phyloP scores from a whole-genome alignment of 2,113 vertebrate species.

The Urocynchramus pylzowi region DNA sequence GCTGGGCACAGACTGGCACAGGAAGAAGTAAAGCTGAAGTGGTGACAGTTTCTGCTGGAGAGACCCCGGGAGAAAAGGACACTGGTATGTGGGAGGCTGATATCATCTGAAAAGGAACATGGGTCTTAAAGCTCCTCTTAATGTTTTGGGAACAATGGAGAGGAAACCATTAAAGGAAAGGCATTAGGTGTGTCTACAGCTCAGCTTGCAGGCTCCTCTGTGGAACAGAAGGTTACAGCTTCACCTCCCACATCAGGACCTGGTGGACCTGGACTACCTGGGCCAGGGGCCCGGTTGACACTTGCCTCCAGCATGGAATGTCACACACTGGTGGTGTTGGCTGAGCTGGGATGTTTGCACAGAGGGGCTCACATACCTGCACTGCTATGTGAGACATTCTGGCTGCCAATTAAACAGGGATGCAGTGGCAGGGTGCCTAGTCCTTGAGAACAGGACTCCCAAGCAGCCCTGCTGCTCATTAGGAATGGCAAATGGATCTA shows the following conservation, averaged over 20 bases:
- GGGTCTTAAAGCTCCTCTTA: neutral
- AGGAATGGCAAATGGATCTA: neutral
- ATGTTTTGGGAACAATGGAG: neutral
- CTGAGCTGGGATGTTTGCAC: neutral
- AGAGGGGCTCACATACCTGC: neutral
- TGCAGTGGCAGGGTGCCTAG: neutral
- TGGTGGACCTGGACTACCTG: neutral
- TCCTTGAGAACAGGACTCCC: neutral
- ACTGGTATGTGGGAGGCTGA: neutral
- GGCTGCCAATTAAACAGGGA: neutral
- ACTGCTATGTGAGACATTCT: neutral
- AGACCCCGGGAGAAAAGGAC: neutral
- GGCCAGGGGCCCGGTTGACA: neutral
- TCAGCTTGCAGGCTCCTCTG: neutral
- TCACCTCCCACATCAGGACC: neutral
- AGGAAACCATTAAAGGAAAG: neutral
- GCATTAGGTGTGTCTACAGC: neutral
- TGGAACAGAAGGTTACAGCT: neutral
- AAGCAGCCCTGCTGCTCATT: neutral
- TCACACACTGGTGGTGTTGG: neutral
- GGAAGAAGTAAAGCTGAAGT: neutral
- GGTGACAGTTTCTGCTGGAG: neutral
- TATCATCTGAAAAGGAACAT: neutral
- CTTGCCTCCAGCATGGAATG: neutral
- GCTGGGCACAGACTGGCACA: neutral